Conservation (phyloP, 2,888 invertebrate species). For the Ceraclea dissimilis region DNA sequence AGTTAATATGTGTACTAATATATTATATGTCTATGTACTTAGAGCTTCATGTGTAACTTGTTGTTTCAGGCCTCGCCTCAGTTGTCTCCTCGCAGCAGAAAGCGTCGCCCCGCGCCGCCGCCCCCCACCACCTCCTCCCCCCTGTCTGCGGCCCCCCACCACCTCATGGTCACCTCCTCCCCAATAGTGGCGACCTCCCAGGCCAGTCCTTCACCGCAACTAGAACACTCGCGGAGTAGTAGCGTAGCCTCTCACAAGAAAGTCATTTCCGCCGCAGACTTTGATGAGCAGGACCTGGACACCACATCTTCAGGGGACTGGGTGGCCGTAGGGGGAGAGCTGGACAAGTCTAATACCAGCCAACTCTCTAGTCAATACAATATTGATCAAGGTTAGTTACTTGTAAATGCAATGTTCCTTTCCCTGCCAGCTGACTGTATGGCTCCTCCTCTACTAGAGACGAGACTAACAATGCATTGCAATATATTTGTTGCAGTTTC, state of each 20-base stretch:
- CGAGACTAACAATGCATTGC: too few relatives aligned
- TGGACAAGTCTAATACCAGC: constrained; percentile 41
- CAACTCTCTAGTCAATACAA: not conserved
- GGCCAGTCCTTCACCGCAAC: not conserved
- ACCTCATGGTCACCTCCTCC: not conserved
- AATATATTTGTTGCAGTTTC: not conserved
- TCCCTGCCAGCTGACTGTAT: not conserved
- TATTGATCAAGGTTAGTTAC: not conserved
- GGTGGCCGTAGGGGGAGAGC: constrained; percentile 31
- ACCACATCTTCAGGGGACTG: constrained; percentile 34
- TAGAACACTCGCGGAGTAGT: not conserved
- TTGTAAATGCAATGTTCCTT: not conserved
- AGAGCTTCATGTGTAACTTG: not conserved
- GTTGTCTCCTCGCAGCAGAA: constrained; percentile 48
- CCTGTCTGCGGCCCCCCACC: constrained; percentile 10
- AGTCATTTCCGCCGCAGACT: constrained; percentile 17
- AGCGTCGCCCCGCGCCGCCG: constrained; percentile 59
- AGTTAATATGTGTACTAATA: not conserved
- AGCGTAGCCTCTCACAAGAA: constrained; percentile 3
- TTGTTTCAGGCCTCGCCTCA: constrained; percentile 30
- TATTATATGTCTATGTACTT: not conserved
- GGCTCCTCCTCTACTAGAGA: too few relatives aligned
- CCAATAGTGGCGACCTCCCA: constrained; percentile 1
- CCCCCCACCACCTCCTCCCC: constrained; percentile 34
- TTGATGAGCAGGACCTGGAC: constrained; percentile 25